Conservation (phyloP, 1,140 invertebrate genomes). For the Drosophila watanabei region DNA sequence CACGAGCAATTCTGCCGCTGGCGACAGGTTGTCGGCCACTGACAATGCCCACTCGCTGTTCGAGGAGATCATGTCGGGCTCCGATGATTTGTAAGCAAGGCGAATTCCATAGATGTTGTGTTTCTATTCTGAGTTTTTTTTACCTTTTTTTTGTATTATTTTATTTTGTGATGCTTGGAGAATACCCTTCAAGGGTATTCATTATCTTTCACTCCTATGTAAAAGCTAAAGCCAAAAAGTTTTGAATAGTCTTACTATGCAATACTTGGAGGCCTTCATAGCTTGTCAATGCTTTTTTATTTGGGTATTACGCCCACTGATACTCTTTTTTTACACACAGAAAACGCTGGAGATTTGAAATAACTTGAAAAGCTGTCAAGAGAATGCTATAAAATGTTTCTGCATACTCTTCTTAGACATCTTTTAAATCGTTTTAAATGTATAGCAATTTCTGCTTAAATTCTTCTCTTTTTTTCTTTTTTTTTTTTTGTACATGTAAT, state of each 20-base stretch:
- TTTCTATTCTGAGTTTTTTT: neutral
- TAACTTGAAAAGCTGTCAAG: neutral
- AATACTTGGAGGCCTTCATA: neutral
- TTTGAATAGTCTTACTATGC: neutral
- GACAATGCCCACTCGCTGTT: conserved; percentile 57
- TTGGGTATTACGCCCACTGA: neutral
- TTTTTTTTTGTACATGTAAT: neutral
- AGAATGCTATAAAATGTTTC: too few relatives aligned
- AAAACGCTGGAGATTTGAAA: neutral
- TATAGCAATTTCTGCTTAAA: neutral
- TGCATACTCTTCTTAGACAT: too few relatives aligned
- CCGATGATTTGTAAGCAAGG: conserved; percentile 52
- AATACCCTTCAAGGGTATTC: conserved; percentile 7
- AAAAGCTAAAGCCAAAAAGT: neutral
- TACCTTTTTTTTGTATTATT: neutral
- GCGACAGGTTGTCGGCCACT: conserved; percentile 48
- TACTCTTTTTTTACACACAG: conserved; percentile 1
- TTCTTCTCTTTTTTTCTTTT: neutral
- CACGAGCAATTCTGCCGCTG: conserved; percentile 42
- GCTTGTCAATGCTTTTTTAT: neutral
- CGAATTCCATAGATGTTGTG: conserved; percentile 22
- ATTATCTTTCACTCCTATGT: neutral
- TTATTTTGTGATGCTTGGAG: conserved; percentile 18
- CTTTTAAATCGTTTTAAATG: neutral
- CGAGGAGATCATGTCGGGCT: conserved; percentile 69